A percentile compares a stretch with the other conserved stretches of the same genome.
phyloP scores from a whole-genome alignment of 2,113 vertebrate species.

The Microcebus jonahi region DNA sequence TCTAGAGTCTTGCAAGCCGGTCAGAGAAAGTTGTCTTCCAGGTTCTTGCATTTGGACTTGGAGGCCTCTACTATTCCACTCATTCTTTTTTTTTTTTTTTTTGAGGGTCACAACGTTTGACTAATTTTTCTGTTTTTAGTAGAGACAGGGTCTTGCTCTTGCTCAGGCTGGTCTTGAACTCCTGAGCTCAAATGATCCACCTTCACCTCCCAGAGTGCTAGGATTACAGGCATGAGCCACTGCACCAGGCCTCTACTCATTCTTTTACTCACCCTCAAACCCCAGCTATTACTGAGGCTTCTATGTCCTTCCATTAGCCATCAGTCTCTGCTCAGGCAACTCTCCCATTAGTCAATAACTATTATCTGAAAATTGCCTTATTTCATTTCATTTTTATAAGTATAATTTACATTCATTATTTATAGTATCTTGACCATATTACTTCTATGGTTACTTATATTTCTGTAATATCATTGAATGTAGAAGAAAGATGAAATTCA shows the following conservation, averaged over 20 bases:
- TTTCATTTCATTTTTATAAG: conserved; percentile 26
- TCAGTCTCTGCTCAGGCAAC: not conserved
- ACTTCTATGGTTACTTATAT: not conserved
- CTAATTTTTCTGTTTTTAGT: too few relatives aligned
- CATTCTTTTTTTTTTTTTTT: not conserved
- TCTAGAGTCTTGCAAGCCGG: not conserved
- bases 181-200: too few relatives aligned
- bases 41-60: not conserved
- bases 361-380: not conserved
- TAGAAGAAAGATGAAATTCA: conserved; percentile 2
- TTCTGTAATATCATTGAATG: not conserved
- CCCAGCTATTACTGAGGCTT: not conserved
- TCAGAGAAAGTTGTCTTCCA: not conserved
- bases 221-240: too few relatives aligned
- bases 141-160: too few relatives aligned
- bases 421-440: not conserved
- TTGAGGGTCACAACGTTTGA: too few relatives aligned
- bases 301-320: not conserved
- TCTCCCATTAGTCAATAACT: not conserved
- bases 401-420: not conserved
- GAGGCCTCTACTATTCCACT: not conserved
- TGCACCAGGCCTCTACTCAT: too few relatives aligned
- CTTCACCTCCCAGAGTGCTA: too few relatives aligned
- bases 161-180: too few relatives aligned
- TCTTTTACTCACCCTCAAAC: not conserved